Percentiles rank a stretch among this genome's conserved stretches.
Conservation (phyloP, 2,797 vertebrate genomes). For the Margarornis squamiger region DNA sequence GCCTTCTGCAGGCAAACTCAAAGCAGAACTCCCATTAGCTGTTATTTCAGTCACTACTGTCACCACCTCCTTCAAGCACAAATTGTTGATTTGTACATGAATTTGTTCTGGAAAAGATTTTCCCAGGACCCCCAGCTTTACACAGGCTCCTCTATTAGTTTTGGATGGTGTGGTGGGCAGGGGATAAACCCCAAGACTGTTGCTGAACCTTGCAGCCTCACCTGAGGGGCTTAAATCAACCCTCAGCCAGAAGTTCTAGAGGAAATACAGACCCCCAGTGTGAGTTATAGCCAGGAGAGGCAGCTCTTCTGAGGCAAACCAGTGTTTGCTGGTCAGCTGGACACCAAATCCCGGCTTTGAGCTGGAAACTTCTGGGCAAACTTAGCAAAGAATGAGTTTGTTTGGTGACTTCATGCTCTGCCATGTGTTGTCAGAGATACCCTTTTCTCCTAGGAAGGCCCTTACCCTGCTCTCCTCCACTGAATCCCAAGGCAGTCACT, state of each 20-base stretch:
- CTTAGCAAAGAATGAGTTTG: background rate
- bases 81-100: constrained; percentile 11
- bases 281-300: background rate
- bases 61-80: background rate
- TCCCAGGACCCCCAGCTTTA: background rate
- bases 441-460: background rate
- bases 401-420: background rate
- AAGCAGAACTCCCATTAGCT: background rate
- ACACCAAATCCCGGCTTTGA: background rate
- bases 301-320: background rate
- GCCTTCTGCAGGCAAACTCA: background rate
- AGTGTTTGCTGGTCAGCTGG: background rate
- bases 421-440: accelerated
- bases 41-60: background rate
- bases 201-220: background rate
- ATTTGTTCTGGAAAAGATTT: constrained; percentile 43
- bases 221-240: background rate
- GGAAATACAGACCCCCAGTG: background rate
- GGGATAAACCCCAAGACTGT: background rate
- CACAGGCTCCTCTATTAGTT: constrained; percentile 2
- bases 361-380: background rate
- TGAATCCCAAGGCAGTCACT: background rate
- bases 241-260: background rate
- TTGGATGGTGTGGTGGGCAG: background rate
- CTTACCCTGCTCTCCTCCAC: accelerated